These are phyloP conservation scores for Bombylius major DNA, from an alignment of 2,888 invertebrate genomes.

Conservation along the genomic window DNA sequence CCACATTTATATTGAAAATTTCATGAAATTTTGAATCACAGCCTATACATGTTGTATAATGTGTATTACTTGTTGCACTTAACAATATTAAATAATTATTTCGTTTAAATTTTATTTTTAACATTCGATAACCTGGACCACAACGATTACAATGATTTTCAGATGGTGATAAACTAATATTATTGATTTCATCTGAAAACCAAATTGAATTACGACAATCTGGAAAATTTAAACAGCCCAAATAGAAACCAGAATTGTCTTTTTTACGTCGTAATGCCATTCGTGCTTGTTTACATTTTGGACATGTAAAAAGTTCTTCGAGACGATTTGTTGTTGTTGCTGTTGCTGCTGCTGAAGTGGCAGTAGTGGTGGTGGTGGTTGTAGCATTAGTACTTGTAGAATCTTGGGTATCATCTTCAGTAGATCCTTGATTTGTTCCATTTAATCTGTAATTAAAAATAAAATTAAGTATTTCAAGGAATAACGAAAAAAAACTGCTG, in stretches of 20 bases:
- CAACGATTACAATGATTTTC: conserved; percentile 49
- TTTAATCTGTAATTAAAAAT: conserved; percentile 9
- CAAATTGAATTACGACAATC: conserved; percentile 69
- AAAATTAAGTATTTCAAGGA: background rate
- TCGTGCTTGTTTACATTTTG: conserved; percentile 52
- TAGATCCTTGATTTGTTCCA: conserved; percentile 9
- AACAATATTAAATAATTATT: conserved; percentile 25
- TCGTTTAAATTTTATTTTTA: conserved; percentile 16
- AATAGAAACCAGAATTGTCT: conserved; percentile 53
- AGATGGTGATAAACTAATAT: conserved; percentile 42
- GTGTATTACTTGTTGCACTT: conserved; percentile 23
- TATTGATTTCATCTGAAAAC: conserved; percentile 61
- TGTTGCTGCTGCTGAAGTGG: background rate
- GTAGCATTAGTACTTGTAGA: background rate
- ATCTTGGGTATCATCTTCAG: background rate
- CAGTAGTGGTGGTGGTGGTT: no score
- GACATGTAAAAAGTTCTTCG: conserved; percentile 53
- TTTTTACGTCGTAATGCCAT: conserved; percentile 58
- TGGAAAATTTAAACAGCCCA: conserved; percentile 69
- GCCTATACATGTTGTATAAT: conserved; percentile 29
- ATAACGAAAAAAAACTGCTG: no score
- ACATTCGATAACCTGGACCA: conserved; percentile 19
- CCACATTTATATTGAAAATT: conserved; percentile 30
- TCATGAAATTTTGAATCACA: conserved; percentile 30
- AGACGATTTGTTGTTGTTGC: conserved; percentile 7